phyloP scores from a whole-genome alignment of 2,888 invertebrate species.

The Abscondita cerata region DNA sequence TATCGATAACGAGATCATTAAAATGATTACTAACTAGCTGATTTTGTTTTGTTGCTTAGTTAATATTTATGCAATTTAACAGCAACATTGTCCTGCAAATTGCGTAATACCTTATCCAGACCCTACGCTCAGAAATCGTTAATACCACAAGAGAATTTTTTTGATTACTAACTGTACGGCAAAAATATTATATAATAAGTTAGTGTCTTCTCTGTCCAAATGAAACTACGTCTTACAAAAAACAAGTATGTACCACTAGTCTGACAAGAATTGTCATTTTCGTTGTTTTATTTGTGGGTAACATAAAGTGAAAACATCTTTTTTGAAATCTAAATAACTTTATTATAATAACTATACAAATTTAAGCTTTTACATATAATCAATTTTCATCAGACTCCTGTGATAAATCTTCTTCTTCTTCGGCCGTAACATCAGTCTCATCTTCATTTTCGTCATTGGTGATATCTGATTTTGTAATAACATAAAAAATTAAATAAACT shows the following conservation, averaged over 20 bases:
- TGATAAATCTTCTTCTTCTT: background rate
- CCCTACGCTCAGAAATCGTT: background rate
- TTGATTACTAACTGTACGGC: background rate
- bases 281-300: no score
- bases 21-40: background rate
- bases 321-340: no score
- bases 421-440: background rate
- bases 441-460: background rate
- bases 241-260: background rate
- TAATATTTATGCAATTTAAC: background rate
- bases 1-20: no score
- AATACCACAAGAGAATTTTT: background rate
- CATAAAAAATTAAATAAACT: background rate
- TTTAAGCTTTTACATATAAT: background rate
- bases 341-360: no score
- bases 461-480: background rate
- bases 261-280: background rate
- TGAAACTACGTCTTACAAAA: background rate
- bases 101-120: no score
- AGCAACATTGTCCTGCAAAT: no score
- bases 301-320: no score
- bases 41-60: background rate
- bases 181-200: background rate
- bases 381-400: background rate
- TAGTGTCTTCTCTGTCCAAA: background rate